Conservation (phyloP, 2,797 vertebrate species). For the Tokudaia muenninki region DNA sequence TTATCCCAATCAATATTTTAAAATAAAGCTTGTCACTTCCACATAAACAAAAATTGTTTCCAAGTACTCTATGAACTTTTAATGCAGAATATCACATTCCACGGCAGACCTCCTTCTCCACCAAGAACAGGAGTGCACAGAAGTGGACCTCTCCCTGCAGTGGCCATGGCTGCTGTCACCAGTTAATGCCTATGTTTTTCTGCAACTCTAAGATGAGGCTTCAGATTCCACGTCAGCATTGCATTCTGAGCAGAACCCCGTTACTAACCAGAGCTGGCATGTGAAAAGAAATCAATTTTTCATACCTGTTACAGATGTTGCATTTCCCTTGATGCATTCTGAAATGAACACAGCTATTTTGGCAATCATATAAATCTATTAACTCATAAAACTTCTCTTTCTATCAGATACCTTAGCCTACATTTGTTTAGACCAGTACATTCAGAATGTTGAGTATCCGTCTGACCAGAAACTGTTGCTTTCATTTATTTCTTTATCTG, state of each 20-base stretch:
- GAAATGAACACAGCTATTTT: slow-evolving; percentile 38
- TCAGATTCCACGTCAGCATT: neutral
- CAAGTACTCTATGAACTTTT: neutral
- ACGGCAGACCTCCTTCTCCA: neutral
- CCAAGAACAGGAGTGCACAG: neutral
- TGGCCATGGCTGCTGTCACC: neutral
- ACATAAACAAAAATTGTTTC: neutral
- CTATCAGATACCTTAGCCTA: neutral
- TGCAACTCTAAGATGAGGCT: neutral
- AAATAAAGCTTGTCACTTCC: neutral
- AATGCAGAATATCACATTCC: neutral
- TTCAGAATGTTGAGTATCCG: neutral
- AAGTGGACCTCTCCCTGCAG: neutral
- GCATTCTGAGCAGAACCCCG: slow-evolving; percentile 4
- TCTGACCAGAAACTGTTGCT: neutral
- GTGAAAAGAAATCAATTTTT: slow-evolving; percentile 67
- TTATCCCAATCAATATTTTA: neutral
- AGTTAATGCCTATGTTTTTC: neutral
- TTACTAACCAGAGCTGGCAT: slow-evolving; percentile 63
- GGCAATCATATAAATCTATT: slow-evolving; percentile 45
- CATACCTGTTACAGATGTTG: slow-evolving; percentile 37
- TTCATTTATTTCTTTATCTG: neutral
- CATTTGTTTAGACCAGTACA: neutral
- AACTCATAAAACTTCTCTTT: neutral
- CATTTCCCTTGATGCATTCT: slow-evolving; percentile 40